Evolutionary conservation across 1,140 invertebrate species (phyloP), one percentile per base, ranked within the genome.

Genomic region (Paramacrobiotus metropolitanus): DNA sequence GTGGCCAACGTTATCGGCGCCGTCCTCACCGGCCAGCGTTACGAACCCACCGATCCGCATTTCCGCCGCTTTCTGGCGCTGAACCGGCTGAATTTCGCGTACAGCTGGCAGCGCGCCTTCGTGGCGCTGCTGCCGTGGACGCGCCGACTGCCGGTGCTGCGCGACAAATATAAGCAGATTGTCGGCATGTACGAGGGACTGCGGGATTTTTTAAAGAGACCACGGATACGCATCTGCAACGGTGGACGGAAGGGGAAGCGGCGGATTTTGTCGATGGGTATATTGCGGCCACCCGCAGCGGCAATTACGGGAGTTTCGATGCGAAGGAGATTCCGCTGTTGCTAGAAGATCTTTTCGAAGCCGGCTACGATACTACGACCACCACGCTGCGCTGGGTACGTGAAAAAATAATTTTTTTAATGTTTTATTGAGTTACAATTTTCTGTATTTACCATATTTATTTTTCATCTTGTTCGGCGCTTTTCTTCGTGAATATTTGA

Each of bases 51-150:
- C 65, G 59, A 64, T 40, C 62, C 66, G 60, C 18, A 62, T 65
- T 61, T 69, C 66, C 45, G 68, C 67, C 9, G 34, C 9, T 40
- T 40, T n/a, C 9, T 40, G n/a, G 9, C 9, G n/a, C 9, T 9
- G 34, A 40, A 9, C 9, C 34, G n/a, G n/a, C 9, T 9, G 34
- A 9, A 9, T n/a, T 9, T 40, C 9, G 9, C n/a, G 9, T 9
- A n/a, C 9, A 9, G 34, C 9, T 9, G 9, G n/a, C 9, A 40
- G n/a, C 9, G n/a, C 9, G n/a, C n/a, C 34, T 9, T n/a, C n/a
- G 34, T 40, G 34, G 34, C 9, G 34, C 34, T n/a, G 34, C n/a
- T 40, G n/a, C 34, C n/a, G 9, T 40, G 9, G 9, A 9, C n/a
- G 9, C n/a, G 9, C 9, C 34, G 34, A 9, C n/a, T 40, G n/a